Percentiles rank a stretch among this genome's conserved stretches.
phyloP scores from a whole-genome alignment of 2,888 invertebrate genomes.

The Callyntrura sp. region DNA sequence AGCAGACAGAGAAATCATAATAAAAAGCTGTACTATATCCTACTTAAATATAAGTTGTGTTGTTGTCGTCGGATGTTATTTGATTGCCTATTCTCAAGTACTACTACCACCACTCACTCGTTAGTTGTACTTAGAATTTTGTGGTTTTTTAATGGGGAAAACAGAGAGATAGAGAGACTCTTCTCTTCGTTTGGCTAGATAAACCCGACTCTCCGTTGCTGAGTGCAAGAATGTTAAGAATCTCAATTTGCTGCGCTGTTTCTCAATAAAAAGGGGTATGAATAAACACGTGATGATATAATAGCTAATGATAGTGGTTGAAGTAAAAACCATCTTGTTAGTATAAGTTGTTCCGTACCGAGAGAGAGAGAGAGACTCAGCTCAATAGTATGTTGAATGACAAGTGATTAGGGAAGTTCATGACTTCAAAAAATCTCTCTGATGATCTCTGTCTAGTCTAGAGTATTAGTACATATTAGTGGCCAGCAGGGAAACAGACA shows the following conservation, averaged over 20 bases:
- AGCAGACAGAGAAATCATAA: slow-evolving; percentile 9
- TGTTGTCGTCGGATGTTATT: background rate
- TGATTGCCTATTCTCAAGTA: background rate
- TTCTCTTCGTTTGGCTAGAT: slow-evolving; percentile 21
- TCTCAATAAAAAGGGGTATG: background rate
- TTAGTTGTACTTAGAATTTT: slow-evolving; percentile 26
- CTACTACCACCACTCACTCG: background rate
- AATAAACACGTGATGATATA: background rate
- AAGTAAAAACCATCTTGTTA: no score
- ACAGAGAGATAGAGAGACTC: background rate
- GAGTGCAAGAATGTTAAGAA: slow-evolving; percentile 47
- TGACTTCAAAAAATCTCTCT: background rate
- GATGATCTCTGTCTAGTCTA: no score
- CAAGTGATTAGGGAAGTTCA: no score
- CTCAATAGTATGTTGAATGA: background rate
- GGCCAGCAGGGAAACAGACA: no score
- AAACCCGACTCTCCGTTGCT: background rate
- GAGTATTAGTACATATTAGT: no score
- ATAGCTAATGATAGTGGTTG: no score
- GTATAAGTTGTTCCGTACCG: background rate
- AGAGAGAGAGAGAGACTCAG: background rate
- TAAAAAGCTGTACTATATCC: background rate
- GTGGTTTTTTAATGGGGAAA: slow-evolving; percentile 49
- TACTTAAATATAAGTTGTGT: background rate
- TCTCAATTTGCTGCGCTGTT: slow-evolving; percentile 43